Evolutionary conservation across 2,797 vertebrate genomes (phyloP), one percentile per base, ranked within the genome.

Genomic region (Todus mexicanus): DNA sequence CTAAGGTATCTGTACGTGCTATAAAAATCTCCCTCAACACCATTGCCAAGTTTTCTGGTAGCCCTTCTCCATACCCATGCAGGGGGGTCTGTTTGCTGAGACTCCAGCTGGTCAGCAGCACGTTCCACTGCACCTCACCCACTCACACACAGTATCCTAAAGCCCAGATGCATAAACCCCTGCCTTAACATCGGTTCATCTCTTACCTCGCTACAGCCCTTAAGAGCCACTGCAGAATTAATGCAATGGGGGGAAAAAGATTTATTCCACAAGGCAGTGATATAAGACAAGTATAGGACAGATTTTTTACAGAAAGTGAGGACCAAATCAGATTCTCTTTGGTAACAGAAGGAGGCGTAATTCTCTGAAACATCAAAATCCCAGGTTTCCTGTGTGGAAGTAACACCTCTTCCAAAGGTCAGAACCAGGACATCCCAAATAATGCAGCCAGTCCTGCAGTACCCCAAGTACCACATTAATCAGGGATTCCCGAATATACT

Each of bases 201-300:
- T 40, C 74, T 29, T 47, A 19, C 22, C 37, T 60, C 51, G 40
- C 63, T 35, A 66, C 29, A 82, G 51, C 51, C 74, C 38, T 40
- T 29, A 45, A 76, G 18, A 85, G 22, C 45, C 45, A 31, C 9
- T 40, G 48, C 12, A 69, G 48, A 59, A 35, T 35, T 50, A 50
- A 29, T 12, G n/a, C 38, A 25, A 57, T 4, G 2, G 6, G 50
- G 3, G 3, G 2, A 2, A 20, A 50, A 56, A 11, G 10, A 53
- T 53, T 72, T 82, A 10, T 75, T 21, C 43, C 54, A 53, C 13
- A 68, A 48, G 27, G 20, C 27, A 78, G 13, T 43, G n/a, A n/a
- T 54, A 47, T 7, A 38, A 74, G n/a, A 74, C 35, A 48, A 59
- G 35, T 9, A 70, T 31, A 33, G 20, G 53, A 31, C 5, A 23